These are phyloP conservation scores for Podilymbus podiceps DNA, from an alignment of 2,113 vertebrate genomes.

Conservation along the genomic window DNA sequence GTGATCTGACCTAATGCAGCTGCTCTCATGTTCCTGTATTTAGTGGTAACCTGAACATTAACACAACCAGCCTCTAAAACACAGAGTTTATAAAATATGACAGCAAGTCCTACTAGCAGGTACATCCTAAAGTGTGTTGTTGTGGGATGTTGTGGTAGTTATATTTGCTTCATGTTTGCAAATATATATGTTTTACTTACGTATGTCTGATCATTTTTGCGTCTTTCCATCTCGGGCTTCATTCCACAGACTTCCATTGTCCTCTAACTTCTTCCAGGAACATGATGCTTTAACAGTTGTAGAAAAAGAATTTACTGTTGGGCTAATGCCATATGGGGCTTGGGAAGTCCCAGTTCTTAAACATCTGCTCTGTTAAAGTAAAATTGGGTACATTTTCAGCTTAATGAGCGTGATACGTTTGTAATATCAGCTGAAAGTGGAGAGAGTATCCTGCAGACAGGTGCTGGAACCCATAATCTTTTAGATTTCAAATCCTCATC, in stretches of 20 bases:
- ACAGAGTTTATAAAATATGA: background rate
- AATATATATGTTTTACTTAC: background rate
- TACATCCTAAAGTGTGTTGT: background rate
- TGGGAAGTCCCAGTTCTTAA: background rate
- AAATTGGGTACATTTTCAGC: background rate
- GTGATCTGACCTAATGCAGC: background rate
- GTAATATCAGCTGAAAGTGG: background rate
- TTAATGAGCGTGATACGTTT: conserved; percentile 2
- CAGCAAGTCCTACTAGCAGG: background rate
- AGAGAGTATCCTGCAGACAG: background rate
- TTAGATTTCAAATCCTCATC: background rate
- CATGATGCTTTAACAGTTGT: conserved; percentile 5
- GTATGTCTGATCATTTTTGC: background rate
- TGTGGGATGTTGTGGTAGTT: background rate
- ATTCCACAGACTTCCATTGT: background rate
- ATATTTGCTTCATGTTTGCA: background rate
- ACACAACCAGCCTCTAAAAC: background rate
- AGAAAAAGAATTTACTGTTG: conserved; percentile 9
- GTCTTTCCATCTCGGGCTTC: background rate
- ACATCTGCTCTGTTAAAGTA: conserved; percentile 55
- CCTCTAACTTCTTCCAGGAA: conserved; percentile 1
- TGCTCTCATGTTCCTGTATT: background rate
- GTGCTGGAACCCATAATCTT: background rate
- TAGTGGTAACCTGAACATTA: background rate
- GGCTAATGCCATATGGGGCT: conserved; percentile 2